Base-by-base conservation (phyloP, 1,140 invertebrate species). In the Procambarus virginalis region DNA sequence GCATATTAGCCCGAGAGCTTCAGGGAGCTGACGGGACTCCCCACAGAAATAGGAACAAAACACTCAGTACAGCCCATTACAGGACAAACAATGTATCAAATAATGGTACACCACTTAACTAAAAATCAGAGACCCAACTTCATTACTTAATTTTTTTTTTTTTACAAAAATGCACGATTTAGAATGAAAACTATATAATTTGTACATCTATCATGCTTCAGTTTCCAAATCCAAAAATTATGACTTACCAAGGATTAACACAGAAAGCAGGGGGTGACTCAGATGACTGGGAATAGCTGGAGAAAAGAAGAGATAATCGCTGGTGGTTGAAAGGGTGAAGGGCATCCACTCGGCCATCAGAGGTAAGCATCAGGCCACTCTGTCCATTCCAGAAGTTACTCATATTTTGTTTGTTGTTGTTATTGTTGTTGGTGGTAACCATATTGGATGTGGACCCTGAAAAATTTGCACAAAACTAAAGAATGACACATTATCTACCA, bases 261-360 rank as follows among this genome's bases (percentile, higher is more conserved):
- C 98, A 98, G 93, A 97, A 98, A 76, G 96, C 96, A 0, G 97
- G 97, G 51, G 86, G 77, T 49, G 98, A 97, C 45, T 95, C 94
- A 0, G 97, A 97, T 75, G 96, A 96, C 91, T 95, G 95, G 85
- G 97, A 97, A 93, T 97, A 99, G 93, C 97, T 99, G 93, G 98
- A 99, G 93, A 99, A 98, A 51, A 99, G 94, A 51, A 99, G 96
- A 8, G 97, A 96, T 10, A 99, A 94, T 68, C 96, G 94, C 94
- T 99, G 98, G 94, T 99, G 98, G 94, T 97, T 97, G 77, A 95
- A 95, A 0, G 97, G 96, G 93, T 98, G 96, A 2, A 99, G 94
- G 46, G 97, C 97, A 94, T 99, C 98, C 10, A 95, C 92, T 92
- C 94, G 84, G 64, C 92, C 92, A 73, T 92, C 91, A 51, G 60